Base-by-base conservation (phyloP, 1,140 invertebrate species). In the Sweltsa coloradensis region DNA sequence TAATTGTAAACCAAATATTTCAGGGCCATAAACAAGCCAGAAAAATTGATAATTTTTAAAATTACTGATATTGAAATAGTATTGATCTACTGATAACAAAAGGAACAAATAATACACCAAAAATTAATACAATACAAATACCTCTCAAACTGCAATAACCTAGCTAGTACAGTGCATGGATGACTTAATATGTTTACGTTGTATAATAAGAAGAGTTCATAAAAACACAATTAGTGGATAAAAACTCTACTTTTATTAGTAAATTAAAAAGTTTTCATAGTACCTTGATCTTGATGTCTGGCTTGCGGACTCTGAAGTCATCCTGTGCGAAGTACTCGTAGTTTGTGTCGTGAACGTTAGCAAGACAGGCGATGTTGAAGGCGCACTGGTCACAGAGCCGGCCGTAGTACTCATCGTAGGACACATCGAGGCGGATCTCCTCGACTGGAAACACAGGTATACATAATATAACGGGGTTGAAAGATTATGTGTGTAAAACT, bases 251-350 rank as follows among this genome's bases (percentile, higher is more conserved):
- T 13, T 3, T 16, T 40, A 18, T 21, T 40, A 18, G 2, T 18
- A 3, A n/a, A 18, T 13, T 34, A 49, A 16, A 41, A 36, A 51
- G 5, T 16, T 44, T 24, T 34, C n/a, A 34, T 9, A 11, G 37
- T 60, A 81, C 79, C 54, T 73, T 72, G 46, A 94, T 83, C 61
- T 83, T 82, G 29, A 94, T 88, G 58, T 92, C 86, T 0, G 90
- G 89, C 57, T 91, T 92, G 18, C 86, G 68, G 2, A 94, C 81
- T 51, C 88, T 74, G 58, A 92, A 91, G 63, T 92, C 87, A 56
- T 91, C 87, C 66, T 90, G 84, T 0, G 85, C 85, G 56, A 85
- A 89, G 59, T 89, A 93, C 57, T 92, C 87, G 58, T 79, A 92
- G 36, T 86, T 78, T 1, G 80, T 91, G 37, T 89, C 82, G 11